phyloP scores from a whole-genome alignment of 2,113 vertebrate genomes.

The Corydoras sp. region DNA sequence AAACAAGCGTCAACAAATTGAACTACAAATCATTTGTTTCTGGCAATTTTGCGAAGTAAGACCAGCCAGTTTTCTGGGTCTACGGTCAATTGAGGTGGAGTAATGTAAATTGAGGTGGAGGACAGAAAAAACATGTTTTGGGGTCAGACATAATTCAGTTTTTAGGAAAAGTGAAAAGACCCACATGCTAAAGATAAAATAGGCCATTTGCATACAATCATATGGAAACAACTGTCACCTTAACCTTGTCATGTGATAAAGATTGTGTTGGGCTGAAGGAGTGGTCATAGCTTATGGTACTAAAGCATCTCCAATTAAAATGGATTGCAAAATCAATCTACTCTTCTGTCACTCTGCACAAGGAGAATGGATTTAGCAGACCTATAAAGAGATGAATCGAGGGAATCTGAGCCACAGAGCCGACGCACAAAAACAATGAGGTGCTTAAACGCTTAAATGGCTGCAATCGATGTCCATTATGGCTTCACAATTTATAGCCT shows the following conservation, averaged over 20 bases:
- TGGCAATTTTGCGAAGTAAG: no score
- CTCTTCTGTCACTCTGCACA: constrained; percentile 24
- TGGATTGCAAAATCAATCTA: constrained; percentile 45
- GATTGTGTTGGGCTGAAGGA: not conserved
- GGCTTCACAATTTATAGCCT: constrained; percentile 27
- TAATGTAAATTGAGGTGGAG: no score
- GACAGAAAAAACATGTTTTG: no score
- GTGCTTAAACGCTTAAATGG: constrained; percentile 37
- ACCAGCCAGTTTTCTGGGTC: no score
- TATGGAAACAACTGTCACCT: constrained; percentile 16
- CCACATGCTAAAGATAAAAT: not conserved
- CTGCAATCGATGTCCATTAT: constrained; percentile 27
- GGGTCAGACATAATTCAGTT: no score
- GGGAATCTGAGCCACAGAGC: constrained; percentile 9
- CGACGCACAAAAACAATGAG: constrained; percentile 21
- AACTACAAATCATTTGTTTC: no score
- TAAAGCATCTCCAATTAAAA: constrained; percentile 43
- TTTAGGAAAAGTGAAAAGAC: no score
- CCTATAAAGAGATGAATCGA: constrained; percentile 8
- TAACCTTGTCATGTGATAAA: constrained; percentile 29
- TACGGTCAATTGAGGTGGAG: no score
- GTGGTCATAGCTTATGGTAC: not conserved
- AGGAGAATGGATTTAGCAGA: constrained; percentile 39
- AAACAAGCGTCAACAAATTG: no score
- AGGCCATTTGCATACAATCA: constrained; percentile 8